Conservation (phyloP, 2,797 vertebrate species). For the Thaleichthys pacificus region DNA sequence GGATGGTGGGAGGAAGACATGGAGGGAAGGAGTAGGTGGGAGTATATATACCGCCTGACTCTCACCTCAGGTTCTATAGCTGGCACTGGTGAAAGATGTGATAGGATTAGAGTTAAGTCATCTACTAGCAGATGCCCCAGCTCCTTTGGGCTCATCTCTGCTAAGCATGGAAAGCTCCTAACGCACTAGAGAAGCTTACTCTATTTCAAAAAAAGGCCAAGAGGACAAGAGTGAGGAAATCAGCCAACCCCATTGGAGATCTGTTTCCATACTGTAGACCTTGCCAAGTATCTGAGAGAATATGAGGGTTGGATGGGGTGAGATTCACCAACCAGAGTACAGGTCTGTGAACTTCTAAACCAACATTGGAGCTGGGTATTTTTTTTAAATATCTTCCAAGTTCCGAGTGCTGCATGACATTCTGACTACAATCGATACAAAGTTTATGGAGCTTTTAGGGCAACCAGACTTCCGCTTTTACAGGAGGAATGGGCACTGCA, state of each 20-base stretch:
- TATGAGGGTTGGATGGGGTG: no score
- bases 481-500: background rate
- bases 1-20: background rate
- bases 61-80: constrained; percentile 21
- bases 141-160: constrained; percentile 62
- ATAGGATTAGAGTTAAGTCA: constrained; percentile 70
- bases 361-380: no score
- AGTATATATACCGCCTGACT: constrained; percentile 21
- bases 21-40: background rate
- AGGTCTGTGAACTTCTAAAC: no score
- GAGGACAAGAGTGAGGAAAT: background rate
- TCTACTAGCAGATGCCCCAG: constrained; percentile 52
- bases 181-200: constrained; percentile 39
- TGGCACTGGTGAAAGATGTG: constrained; percentile 47
- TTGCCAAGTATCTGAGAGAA: no score
- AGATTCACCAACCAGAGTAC: no score
- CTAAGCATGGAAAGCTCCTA: constrained; percentile 52
- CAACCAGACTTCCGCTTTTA: constrained; percentile 42
- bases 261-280: no score
- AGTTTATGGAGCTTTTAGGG: constrained; percentile 58
- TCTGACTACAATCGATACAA: constrained; percentile 56
- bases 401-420: constrained; percentile 39
- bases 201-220: constrained; percentile 20
- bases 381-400: background rate
- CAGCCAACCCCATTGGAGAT: background rate